Percentiles rank a stretch among this genome's conserved stretches.
Evolutionary conservation across 2,797 vertebrate genomes (phyloP).

Genomic region (Muscicapa comitata): DNA sequence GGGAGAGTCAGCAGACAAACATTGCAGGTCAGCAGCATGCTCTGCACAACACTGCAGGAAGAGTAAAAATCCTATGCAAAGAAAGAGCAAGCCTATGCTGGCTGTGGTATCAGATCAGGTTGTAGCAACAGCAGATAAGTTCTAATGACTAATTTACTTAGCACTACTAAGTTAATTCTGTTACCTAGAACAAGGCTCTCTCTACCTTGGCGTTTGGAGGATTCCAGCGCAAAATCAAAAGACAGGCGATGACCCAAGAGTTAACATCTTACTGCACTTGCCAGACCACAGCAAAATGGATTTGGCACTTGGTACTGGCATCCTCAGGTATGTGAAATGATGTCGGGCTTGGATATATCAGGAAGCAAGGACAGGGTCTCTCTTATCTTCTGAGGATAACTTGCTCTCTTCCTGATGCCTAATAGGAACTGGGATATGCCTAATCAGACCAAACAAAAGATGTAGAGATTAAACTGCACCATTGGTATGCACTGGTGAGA

Average conservation of each 20-base stretch:
- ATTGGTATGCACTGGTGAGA: constrained; percentile 27
- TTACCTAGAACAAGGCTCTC: not conserved
- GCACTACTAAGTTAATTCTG: not conserved
- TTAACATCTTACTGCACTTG: not conserved
- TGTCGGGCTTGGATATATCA: not conserved
- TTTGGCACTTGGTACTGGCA: not conserved
- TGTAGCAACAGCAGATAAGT: not conserved
- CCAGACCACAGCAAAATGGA: not conserved
- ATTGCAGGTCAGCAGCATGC: not conserved
- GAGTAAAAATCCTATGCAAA: not conserved
- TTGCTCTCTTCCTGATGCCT: constrained; percentile 10
- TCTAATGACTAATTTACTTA: not conserved
- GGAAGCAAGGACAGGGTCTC: not conserved
- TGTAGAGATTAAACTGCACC: constrained; percentile 43
- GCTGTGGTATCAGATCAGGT: not conserved
- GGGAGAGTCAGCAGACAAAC: not conserved
- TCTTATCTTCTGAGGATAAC: constrained; percentile 19
- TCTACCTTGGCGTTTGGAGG: not conserved
- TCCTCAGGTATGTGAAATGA: not conserved
- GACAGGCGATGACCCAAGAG: not conserved
- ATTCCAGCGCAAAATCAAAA: not conserved
- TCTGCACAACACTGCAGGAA: not conserved
- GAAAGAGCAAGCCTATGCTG: not conserved
- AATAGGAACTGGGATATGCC: not conserved
- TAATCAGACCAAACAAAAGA: constrained; percentile 36